Evolutionary conservation across 2,797 vertebrate species (phyloP).

Genomic region (Anguilla pacifica): DNA sequence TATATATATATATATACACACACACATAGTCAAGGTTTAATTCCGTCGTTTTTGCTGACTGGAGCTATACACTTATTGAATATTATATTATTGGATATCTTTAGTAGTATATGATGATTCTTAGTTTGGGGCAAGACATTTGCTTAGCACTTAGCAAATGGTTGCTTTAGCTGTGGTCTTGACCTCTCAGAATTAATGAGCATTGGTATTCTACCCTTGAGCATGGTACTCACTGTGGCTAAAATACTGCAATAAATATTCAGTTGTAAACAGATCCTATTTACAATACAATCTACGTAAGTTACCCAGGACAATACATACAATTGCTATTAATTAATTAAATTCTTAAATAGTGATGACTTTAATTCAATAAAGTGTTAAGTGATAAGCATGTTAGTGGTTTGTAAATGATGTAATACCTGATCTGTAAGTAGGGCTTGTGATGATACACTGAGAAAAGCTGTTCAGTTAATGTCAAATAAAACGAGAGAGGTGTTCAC

Average conservation of each 20-base stretch:
- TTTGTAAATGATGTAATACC: background rate
- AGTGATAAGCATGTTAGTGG: background rate
- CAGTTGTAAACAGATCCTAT: background rate
- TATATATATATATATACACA: too few species aligned
- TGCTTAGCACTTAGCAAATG: conserved; percentile 57
- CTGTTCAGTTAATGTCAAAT: background rate
- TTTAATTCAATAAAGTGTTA: background rate
- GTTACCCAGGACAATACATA: background rate
- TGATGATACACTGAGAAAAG: background rate
- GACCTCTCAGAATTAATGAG: conserved; percentile 60
- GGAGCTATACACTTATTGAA: conserved; percentile 31
- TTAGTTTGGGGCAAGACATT: conserved; percentile 42
- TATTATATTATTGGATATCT: conserved; percentile 35
- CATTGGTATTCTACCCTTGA: conserved; percentile 13
- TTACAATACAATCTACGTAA: background rate
- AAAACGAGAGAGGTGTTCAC: background rate
- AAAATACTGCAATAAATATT: background rate
- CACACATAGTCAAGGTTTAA: background rate
- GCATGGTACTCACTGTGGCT: background rate
- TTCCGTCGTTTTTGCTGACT: conserved; percentile 15
- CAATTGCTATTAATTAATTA: background rate
- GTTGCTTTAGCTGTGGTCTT: conserved; percentile 48
- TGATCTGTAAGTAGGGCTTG: background rate
- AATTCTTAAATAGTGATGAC: background rate
- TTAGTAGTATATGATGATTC: conserved; percentile 30